Base-by-base conservation (phyloP, 2,797 vertebrate genomes). In the Sebastes trivittatus region DNA sequence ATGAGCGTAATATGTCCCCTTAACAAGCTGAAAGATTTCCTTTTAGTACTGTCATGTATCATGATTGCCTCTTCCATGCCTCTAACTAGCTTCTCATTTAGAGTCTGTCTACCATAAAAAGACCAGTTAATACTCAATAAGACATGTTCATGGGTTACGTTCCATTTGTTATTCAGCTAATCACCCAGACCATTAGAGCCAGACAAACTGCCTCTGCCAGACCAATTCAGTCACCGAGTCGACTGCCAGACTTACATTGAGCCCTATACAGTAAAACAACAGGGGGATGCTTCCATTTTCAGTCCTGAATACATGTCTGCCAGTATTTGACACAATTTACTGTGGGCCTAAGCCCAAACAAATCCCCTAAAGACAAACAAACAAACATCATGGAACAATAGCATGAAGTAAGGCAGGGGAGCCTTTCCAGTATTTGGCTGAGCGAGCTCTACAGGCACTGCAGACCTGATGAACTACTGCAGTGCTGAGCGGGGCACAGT, bases 141-240 rank as follows among this genome's bases (percentile, higher is more conserved):
- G 71, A 86, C 89, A 86, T 80, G 81, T 87, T 89, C 74, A 84
- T 78, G 63, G 85, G 62, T 80, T 89, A 75, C 9, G 52, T 84
- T 87, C 81, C 80, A 88, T 87, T 92, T 89, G 83, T 82, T 85
- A 89, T 88, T 94, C 84, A 90, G 88, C 86, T 93, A 95, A 94
- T 93, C 82, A 89, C 85, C 84, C 65, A 85, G 83, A 80, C 84
- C 81, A 88, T 91, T 90, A 88, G 81, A 93, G 89, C 77, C 89
- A 93, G 91, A 91, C 92, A 77, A 74, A 80, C 62, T 42, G 87
- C 76, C 78, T 86, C 82, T 88, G 87, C 87, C 85, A 91, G 86
- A 81, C 79, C 75, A 61, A 82, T 75, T 80, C 78, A 86, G 81
- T 77, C 83, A 80, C 87, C 5, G 62, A 77, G 72, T 23, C 4